Base-by-base conservation (phyloP, 2,113 vertebrate species). In the Oreochromis aureus region DNA sequence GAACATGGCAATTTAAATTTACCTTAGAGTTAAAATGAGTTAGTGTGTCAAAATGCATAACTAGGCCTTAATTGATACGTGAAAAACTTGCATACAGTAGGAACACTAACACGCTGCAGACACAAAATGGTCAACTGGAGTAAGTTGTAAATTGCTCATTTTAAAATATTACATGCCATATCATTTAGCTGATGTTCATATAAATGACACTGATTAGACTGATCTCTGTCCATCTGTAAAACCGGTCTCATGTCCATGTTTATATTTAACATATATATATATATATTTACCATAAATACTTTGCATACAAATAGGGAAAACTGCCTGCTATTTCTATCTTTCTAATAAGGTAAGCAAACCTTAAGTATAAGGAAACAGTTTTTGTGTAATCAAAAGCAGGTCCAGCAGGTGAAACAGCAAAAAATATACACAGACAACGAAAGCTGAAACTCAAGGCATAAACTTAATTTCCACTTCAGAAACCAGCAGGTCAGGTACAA, bases 401-500 rank as follows among this genome's bases (percentile, higher is more conserved):
- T 76, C 63, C 22, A 30, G 79, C 4, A 81, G 76, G 18, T 12
- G 66, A 79, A 84, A 71, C 30, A 46, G 51, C 30, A 82, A 46
- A 63, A 30, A 78, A 53, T 30, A 58, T 1, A 86, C 59, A 76
- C 6, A 85, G 56, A 54, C 3, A 36, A 86, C 27, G 7, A 86
- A 85, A 87, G 73, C 51, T 48, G 5, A 79, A 86, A 86, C 86
- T 91, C 66, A 90, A 89, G 73, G 54, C 71, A 92, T 87, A 80
- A 82, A 86, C 78, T 86, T 92, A 44, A 93, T 93, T 94, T 92
- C 89, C 86, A 88, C 87, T 91, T 90, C 69, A 79, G 32, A 93
- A 94, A 90, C 44, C 39, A 80, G 46, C 51, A 92, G 87, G 90
- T 94, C 89, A 91, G 82, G 84, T 87, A 91, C 87, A 85, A 93